Conservation (phyloP, 2,888 invertebrate species). For the Clepsis dumicolana region DNA sequence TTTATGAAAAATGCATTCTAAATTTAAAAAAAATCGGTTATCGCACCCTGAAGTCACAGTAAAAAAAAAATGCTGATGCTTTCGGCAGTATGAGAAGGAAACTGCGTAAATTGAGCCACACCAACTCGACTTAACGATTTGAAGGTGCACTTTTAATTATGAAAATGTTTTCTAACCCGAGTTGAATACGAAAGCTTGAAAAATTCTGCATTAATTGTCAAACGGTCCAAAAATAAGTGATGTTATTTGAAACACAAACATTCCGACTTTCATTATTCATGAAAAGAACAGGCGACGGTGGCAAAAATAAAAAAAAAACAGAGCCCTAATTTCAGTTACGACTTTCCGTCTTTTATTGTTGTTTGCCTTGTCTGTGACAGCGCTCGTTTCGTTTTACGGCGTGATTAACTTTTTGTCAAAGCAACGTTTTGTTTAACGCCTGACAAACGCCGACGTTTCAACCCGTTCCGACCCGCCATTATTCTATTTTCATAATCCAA, state of each 20-base stretch:
- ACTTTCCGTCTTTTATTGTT: constrained; percentile 66
- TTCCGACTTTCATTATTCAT: constrained; percentile 6
- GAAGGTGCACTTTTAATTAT: not conserved
- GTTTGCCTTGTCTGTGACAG: constrained; percentile 77
- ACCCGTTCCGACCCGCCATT: constrained; percentile 53
- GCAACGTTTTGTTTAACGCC: constrained; percentile 67
- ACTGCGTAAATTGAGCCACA: too few species aligned
- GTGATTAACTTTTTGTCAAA: constrained; percentile 84
- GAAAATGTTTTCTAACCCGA: not conserved
- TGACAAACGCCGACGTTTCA: constrained; percentile 60
- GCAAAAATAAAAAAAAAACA: constrained; percentile 29
- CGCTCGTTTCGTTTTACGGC: constrained; percentile 73
- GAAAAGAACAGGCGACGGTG: constrained; percentile 21
- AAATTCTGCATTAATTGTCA: not conserved
- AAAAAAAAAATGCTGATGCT: too few species aligned
- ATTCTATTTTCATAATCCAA: constrained; percentile 62
- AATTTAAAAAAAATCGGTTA: too few species aligned
- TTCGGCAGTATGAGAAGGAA: too few species aligned
- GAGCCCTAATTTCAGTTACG: constrained; percentile 55
- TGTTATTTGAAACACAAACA: constrained; percentile 7
- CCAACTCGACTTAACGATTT: not conserved
- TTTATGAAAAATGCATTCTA: too few species aligned
- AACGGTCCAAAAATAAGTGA: not conserved
- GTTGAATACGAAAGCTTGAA: not conserved
- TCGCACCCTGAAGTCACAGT: too few species aligned